Evolutionary conservation across 2,113 vertebrate species (phyloP), one percentile per base, ranked within the genome.

Genomic region (Myrmophylax atrothorax): DNA sequence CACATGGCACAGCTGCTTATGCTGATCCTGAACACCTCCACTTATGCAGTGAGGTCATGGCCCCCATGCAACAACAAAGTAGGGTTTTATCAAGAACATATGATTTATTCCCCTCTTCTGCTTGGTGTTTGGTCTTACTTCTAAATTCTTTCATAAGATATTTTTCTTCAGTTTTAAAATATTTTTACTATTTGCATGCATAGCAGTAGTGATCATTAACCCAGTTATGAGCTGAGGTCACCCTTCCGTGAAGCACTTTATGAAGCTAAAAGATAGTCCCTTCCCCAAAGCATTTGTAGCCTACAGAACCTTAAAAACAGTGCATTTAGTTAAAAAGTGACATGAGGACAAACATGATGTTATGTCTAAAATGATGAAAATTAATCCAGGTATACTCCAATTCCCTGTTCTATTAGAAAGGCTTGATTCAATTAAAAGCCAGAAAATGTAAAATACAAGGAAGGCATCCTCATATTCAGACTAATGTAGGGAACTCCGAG

Each of bases 61-160:
- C 8, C 10, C 5, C 18, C 14, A 33, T 12, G 14, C 12, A 35
- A 24, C 10, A 12, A n/a, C 53, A 69, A 80, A 83, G 59, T 4
- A 7, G 15, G 5, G 2, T 12, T 59, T 53, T 53, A 6, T 1
- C 31, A 72, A 50, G 4, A 52, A 60, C 1, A 1, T 15, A 17
- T 28, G 17, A 42, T 20, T 72, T 24, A 72, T 55, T 12, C 19
- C 2, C 6, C 19, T 66, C 28, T 55, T 64, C 38, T 26, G 6
- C 12, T 69, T 35, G 18, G 3, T 46, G 11, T 62, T 80, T 62
- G 4, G 3, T 35, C 13, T 58, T 74, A 25, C 23, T 25, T 82
- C 5, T 35, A n/a, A 12, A 49, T 60, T 56, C 14, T 62, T 74
- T 69, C 25, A 10, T 29, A 47, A 59, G 29, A 42, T 3, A n/a